Base-by-base conservation (phyloP, 2,113 vertebrate species). In the Ceuthmochares aereus region DNA sequence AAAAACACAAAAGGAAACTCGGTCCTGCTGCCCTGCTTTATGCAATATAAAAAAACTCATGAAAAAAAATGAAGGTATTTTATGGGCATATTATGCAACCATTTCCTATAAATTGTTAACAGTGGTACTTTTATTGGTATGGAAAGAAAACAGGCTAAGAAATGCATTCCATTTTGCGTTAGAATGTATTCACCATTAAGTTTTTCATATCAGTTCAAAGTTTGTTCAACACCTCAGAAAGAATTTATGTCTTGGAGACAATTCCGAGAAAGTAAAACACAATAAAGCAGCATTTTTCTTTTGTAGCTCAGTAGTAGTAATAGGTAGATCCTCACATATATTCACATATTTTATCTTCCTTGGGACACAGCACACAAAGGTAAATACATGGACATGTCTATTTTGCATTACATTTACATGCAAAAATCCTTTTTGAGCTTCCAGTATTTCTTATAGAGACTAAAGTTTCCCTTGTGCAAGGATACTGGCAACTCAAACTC, bases 41-140 rank as follows among this genome's bases (percentile, higher is more conserved):
- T 19, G 56, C n/a, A 89, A 74, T 55, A 91, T 55, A 83, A 95
- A 88, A 88, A 68, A 91, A 85, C 11, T 72, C 42, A 51, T 17
- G 21, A 59, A 74, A 85, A 78, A 63, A 51, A 73, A 25, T 9
- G 19, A 52, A 34, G 6, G 27, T 51, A 15, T 8, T 30, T 88
- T 88, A 94, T n/a, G 29, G 70, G 47, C 18, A 51, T 15, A 62
- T 85, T 93, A 85, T 49, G 87, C 90, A 95, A 95, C 27, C 59
- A 83, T 69, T 83, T 94, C 82, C 87, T 73, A 79, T 36, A 37
- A 82, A 91, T 3, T 49, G 22, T 73, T 84, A 78, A 19, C 14
- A 17, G 60, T 29, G 19, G 11, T 26, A 93, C 14, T 18, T 6
- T 20, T 59, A 30, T 8, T 59, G 59, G 27, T 62, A 72, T 84